Conservation (phyloP, 1,140 invertebrate species). For the Dinoponera quadriceps region DNA sequence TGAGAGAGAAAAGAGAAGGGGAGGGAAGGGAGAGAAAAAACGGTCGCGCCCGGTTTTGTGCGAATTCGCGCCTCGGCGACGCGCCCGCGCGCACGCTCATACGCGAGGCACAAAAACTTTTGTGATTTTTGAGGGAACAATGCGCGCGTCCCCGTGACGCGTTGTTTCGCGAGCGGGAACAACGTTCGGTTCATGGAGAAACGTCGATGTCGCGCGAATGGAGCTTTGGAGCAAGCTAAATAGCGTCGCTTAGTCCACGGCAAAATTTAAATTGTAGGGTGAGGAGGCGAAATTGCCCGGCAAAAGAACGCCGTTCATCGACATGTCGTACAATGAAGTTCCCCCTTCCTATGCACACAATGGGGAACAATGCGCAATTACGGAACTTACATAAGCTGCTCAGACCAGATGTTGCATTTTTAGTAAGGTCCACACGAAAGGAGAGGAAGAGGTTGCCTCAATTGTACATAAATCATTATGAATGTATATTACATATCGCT, state of each 20-base stretch:
- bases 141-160: slow-evolving; percentile 23
- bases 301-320: slow-evolving; percentile 44
- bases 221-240: slow-evolving; percentile 49
- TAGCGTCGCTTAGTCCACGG: slow-evolving; percentile 33
- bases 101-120: slow-evolving; percentile 49
- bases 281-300: slow-evolving; percentile 39
- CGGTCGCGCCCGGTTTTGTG: slow-evolving; percentile 27
- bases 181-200: slow-evolving; percentile 37
- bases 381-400: slow-evolving; percentile 28
- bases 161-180: slow-evolving; percentile 44
- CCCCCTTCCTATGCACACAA: neutral
- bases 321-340: slow-evolving; percentile 36
- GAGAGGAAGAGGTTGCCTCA: neutral
- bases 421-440: slow-evolving; percentile 2
- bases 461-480: too few species aligned
- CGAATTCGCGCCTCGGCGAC: slow-evolving; percentile 28
- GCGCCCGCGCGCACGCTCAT: neutral
- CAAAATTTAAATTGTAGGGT: slow-evolving; percentile 44
- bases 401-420: slow-evolving; percentile 16
- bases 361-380: slow-evolving; percentile 43
- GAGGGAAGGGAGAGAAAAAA: slow-evolving; percentile 21
- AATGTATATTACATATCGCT: too few species aligned
- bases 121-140: slow-evolving; percentile 58
- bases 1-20: neutral
- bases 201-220: slow-evolving; percentile 54